Base-by-base conservation (phyloP, 1,140 invertebrate genomes). In the Xylocopa sonorina region DNA sequence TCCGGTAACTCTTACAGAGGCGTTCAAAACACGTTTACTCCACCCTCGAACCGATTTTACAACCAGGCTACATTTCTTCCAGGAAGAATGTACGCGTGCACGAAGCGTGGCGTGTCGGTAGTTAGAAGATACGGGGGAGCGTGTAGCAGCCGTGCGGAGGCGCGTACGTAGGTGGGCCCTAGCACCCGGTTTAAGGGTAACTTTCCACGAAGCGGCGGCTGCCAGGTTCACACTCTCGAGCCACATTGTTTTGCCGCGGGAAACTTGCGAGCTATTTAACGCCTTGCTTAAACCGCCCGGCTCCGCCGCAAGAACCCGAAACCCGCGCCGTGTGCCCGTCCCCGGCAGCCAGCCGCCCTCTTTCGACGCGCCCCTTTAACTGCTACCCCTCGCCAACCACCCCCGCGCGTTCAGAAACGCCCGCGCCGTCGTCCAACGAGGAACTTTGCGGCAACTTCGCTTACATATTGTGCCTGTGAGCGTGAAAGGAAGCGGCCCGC, bases 191-290 rank as follows among this genome's bases (percentile, higher is more conserved):
- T 85, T 89, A 78, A 82, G 81, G 77, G 76, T 77, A 88, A 89
- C 76, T 87, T 89, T 82, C 83, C 21, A 72, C 71, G 75, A 66
- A 84, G 85, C 84, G n/a, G n/a, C 46, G 85, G 62, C 82, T 84
- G 85, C 83, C 85, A 89, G 86, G 84, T 89, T 90, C 88, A 89
- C 89, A 89, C 90, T 88, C 87, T 87, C 86, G 85, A 64, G 81
- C 87, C 88, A 87, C 87, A 91, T 91, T 92, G 90, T 91, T 91
- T 91, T 90, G 87, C 88, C 73, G 80, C 73, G 77, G 79, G 80
- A 89, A 92, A 92, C 89, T 92, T 91, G 89, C 88, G 71, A 91
- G 91, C 89, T 90, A 91, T 92, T 92, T 91, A 92, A 91, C 89
- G 90, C 90, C 85, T 91, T 87, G 88, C 86, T 82, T 82, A 81